Base-by-base conservation (phyloP, 2,888 invertebrate genomes). In the Artemia sinica region DNA sequence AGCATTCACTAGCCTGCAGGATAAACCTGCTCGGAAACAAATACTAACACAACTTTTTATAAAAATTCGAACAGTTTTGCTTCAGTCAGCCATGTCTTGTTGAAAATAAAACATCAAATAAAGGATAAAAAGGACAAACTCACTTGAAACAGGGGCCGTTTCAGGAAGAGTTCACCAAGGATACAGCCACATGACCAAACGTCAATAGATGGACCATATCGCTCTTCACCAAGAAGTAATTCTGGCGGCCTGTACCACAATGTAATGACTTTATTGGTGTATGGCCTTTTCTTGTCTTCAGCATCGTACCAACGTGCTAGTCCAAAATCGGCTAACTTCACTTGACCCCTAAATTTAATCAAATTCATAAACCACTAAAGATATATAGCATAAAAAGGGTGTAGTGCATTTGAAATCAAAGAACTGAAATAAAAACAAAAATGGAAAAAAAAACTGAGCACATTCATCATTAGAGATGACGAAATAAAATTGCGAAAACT, bases 101-200 rank as follows among this genome's bases (percentile, higher is more conserved):
- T 41, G 6, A 41, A 3, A 41, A 41, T 6, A 41, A 41, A 41
- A 3, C 41, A 41, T 41, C 41, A 41, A 41, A 41, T 41, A 6
- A 41, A 41, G 1, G 3, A 41, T 41, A 41, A 41, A 18, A 41
- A 41, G 41, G 41, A 41, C 41, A 67, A 14, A 67, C 48, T 50
- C n/a, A 90, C 93, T 83, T 91, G 93, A 79, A 98, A 98, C 66
- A 98, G 83, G 0, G 98, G 96, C 75, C 91, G 90, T 76, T 94
- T 94, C 66, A 87, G 84, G 80, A 98, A 99, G 71, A 99, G 82
- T 81, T 99, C 98, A 11, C 96, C 98, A 67, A 98, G 83, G 74
- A 98, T 99, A 78, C 98, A 99, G 75, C 98, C 98, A 80, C 95
- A 95, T 76, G 95, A 96, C 98, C 98, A 98, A 9, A 98, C 92